Base-by-base conservation (phyloP, 2,797 vertebrate genomes). In the Melanotaenia parkinsoni region DNA sequence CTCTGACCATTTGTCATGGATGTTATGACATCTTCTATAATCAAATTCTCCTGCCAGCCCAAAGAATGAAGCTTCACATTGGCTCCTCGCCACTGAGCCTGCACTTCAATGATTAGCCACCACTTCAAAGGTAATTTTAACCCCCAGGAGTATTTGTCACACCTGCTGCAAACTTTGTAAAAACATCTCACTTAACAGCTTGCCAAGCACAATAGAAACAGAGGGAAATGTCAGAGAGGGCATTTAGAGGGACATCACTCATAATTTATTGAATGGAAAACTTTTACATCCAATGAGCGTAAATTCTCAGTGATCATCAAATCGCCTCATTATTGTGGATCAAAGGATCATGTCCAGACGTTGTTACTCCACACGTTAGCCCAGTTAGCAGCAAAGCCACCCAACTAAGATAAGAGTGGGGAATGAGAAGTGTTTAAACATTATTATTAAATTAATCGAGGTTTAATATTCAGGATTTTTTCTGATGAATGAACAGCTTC, bases 121-220 rank as follows among this genome's bases (percentile, higher is more conserved):
- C 54, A 68, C 86, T 83, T 88, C 86, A 86, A 82, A 83, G 77
- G 84, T 84, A 74, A 87, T 79, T 87, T 50, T 83, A 84, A 76
- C 79, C 72, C 58, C 26, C 22, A 28, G 40, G 73, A 85, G 76
- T 67, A 64, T 78, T 61, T 83, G 80, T 86, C 82, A 77, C 78
- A 83, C 71, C 82, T 76, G 58, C 67, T 71, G 73, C 78, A 81
- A 70, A 79, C 76, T 83, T 76, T 81, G 66, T 33, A 60, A 79
- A 54, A 67, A 83, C 51, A 65, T 70, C 70, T 77, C 67, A 43
- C 58, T 80, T 77, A 73, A 79, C 28, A 35, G 67, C 68, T 53
- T 35, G 58, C 14, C 63, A 58, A 69, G 79, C 56, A 74, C 45
- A 28, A 24, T 54, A 83, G 70, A 58, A 77, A 64, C 5, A 37